Percentiles rank a stretch among this genome's conserved stretches.
Evolutionary conservation across 2,888 invertebrate genomes (phyloP).

Genomic region (Perithous albicinctus): DNA sequence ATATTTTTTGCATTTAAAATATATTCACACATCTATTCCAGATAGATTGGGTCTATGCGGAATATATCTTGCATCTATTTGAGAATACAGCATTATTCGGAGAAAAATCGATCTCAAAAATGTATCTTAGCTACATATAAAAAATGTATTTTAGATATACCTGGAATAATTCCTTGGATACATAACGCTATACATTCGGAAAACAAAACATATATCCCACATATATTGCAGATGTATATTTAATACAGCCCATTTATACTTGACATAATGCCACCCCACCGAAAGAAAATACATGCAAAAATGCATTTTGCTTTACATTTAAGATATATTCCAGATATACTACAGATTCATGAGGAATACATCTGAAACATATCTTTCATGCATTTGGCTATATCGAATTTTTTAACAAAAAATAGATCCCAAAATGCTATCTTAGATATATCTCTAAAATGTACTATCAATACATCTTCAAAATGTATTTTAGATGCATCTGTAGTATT

Average conservation of each 20-base stretch:
- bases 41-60: background rate
- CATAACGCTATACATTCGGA: background rate
- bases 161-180: background rate
- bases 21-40: background rate
- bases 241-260: too few species aligned
- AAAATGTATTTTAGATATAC: background rate
- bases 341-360: too few species aligned
- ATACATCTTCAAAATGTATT: background rate
- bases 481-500: background rate
- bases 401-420: too few species aligned
- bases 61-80: background rate
- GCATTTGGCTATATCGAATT: background rate
- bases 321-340: too few species aligned
- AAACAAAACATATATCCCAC: slow-evolving; percentile 64
- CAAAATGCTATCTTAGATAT: too few species aligned
- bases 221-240: slow-evolving; percentile 40
- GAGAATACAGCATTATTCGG: background rate
- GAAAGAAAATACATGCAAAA: too few species aligned
- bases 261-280: too few species aligned
- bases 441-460: background rate
- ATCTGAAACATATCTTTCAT: too few species aligned
- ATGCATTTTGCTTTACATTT: too few species aligned
- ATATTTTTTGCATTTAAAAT: too few species aligned
- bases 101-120: background rate
- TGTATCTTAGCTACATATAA: background rate